Percentiles rank a stretch among this genome's conserved stretches.
These are phyloP conservation scores for Ictidomys tridecemlineatus DNA, from an alignment of 2,113 vertebrate species.

Conservation along the genomic window DNA sequence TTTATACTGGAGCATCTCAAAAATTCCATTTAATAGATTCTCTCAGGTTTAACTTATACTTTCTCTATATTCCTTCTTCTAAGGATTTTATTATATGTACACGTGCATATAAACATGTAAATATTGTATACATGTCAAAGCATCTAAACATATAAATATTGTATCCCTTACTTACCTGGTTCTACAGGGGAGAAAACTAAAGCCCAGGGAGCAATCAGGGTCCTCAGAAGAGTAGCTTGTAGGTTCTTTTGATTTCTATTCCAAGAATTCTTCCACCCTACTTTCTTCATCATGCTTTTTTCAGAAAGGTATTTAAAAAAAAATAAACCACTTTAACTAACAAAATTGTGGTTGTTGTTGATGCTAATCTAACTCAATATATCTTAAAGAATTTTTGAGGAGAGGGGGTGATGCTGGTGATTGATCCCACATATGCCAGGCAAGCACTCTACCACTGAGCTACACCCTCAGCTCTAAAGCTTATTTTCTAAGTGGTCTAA, in stretches of 20 bases:
- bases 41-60: neutral
- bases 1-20: neutral
- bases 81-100: neutral
- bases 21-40: neutral
- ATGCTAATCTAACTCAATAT: neutral
- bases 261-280: neutral
- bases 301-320: too few relatives aligned
- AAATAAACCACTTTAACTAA: neutral
- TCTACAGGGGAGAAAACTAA: neutral
- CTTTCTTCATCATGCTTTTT: neutral
- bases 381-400: neutral
- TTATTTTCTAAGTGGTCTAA: neutral
- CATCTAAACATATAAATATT: neutral
- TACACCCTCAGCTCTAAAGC: neutral
- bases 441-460: neutral
- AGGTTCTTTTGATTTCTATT: neutral
- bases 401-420: neutral
- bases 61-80: neutral
- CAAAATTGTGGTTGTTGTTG: neutral
- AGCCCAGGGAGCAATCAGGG: neutral
- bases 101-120: neutral
- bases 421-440: neutral
- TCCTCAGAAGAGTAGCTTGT: neutral
- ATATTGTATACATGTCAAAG: neutral
- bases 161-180: neutral